phyloP scores from a whole-genome alignment of 2,888 invertebrate genomes.

The Pinctada fucata region DNA sequence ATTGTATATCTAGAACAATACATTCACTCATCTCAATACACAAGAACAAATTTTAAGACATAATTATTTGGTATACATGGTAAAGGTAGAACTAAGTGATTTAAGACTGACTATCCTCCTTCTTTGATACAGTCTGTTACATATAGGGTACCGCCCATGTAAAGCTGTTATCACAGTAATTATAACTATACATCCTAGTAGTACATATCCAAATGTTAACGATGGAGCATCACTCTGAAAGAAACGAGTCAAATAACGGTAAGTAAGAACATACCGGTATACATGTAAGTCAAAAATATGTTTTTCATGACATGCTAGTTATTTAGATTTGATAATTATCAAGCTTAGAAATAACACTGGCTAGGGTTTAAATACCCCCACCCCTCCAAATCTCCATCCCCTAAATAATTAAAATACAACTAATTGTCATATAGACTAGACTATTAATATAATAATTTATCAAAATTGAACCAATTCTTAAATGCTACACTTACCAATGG shows the following conservation, averaged over 20 bases:
- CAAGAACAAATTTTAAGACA: no score
- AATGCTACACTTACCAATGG: conserved; percentile 22
- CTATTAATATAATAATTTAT: no score
- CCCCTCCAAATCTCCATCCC: no score
- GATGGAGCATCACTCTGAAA: conserved; percentile 59
- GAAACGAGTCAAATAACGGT: not conserved
- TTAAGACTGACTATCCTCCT: conserved; percentile 63
- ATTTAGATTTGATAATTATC: no score
- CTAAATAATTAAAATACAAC: no score
- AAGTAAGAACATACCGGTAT: not conserved
- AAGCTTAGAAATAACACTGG: no score
- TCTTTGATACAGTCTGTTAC: conserved; percentile 55
- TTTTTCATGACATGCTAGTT: no score
- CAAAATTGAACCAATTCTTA: no score
- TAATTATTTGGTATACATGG: conserved; percentile 5
- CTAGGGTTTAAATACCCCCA: no score
- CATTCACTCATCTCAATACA: no score
- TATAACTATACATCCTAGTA: conserved; percentile 52
- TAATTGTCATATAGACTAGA: no score
- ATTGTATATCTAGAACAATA: no score
- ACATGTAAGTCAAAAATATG: not conserved
- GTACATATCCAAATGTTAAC: conserved; percentile 52
- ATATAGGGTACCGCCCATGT: conserved; percentile 54
- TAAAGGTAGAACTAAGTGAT: conserved; percentile 62
- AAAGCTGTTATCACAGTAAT: conserved; percentile 49